phyloP scores from a whole-genome alignment of 2,797 vertebrate genomes.

The Agapornis canus region DNA sequence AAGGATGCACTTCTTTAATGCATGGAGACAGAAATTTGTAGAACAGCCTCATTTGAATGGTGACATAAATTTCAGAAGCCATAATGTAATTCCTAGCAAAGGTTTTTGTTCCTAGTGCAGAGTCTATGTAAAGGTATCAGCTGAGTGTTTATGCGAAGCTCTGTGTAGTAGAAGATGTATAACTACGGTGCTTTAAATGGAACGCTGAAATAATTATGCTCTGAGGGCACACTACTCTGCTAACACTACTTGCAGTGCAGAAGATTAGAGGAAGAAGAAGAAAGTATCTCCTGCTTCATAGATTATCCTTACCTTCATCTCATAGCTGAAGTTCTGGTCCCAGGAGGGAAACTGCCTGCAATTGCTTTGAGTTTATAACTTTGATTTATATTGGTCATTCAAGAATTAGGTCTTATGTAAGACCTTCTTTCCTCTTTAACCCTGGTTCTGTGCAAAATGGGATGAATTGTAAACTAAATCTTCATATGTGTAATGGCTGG shows the following conservation, averaged over 20 bases:
- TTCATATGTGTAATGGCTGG: background rate
- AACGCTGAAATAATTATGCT: background rate
- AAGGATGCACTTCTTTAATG: background rate
- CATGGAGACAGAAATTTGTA: background rate
- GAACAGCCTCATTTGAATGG: background rate
- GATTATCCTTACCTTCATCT: background rate
- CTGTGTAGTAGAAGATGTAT: background rate
- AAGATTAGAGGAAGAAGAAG: background rate
- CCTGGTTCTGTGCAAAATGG: background rate
- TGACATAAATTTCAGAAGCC: background rate
- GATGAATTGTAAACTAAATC: background rate
- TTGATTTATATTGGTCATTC: background rate
- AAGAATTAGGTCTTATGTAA: background rate
- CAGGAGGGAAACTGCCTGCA: background rate
- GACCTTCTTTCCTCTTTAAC: background rate
- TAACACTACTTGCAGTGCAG: background rate
- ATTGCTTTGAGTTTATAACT: background rate
- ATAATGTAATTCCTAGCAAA: background rate
- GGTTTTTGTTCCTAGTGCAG: background rate
- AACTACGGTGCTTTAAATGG: background rate
- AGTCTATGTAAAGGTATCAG: background rate
- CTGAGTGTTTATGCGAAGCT: background rate
- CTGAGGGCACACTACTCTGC: background rate
- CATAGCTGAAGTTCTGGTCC: background rate
- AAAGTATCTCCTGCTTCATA: background rate